Conservation (phyloP, 2,888 invertebrate genomes). For the Folsomia manolachei region DNA sequence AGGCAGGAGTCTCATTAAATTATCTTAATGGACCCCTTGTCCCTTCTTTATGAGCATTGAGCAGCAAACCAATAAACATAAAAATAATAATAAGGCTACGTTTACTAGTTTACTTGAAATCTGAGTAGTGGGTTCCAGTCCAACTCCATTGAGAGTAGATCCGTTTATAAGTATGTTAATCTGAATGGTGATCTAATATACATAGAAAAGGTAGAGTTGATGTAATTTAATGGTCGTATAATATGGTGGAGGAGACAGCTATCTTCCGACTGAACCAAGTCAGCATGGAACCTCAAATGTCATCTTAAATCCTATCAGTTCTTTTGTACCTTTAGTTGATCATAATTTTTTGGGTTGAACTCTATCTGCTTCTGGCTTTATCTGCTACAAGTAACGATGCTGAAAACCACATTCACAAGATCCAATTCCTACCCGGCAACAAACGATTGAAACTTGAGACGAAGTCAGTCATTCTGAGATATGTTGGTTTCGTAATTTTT, state of each 20-base stretch:
- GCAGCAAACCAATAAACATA: constrained; percentile 16
- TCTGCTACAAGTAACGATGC: neutral
- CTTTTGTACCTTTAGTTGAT: constrained; percentile 18
- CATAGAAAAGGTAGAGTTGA: constrained; percentile 15
- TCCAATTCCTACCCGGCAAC: neutral
- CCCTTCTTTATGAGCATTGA: constrained; percentile 4
- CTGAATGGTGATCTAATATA: constrained; percentile 22
- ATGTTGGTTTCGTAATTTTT: neutral
- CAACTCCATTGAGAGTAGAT: too few relatives aligned
- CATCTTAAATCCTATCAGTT: constrained; percentile 43
- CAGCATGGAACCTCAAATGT: constrained; percentile 43
- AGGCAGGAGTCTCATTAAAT: constrained; percentile 46
- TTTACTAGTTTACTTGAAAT: constrained; percentile 14
- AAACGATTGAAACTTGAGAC: neutral
- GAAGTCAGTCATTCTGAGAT: neutral
- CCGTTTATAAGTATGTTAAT: too few relatives aligned
- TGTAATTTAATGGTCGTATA: constrained; percentile 45
- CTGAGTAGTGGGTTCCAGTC: constrained; percentile 12
- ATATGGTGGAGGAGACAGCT: constrained; percentile 37
- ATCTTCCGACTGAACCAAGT: constrained; percentile 19
- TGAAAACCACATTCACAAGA: neutral
- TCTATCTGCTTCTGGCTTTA: constrained; percentile 14
- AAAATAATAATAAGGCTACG: constrained; percentile 21
- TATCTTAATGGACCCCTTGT: constrained; percentile 36
- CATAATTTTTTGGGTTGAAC: constrained; percentile 19